Evolutionary conservation across 1,140 invertebrate species (phyloP).

Genomic region (Achatina immaculata): DNA sequence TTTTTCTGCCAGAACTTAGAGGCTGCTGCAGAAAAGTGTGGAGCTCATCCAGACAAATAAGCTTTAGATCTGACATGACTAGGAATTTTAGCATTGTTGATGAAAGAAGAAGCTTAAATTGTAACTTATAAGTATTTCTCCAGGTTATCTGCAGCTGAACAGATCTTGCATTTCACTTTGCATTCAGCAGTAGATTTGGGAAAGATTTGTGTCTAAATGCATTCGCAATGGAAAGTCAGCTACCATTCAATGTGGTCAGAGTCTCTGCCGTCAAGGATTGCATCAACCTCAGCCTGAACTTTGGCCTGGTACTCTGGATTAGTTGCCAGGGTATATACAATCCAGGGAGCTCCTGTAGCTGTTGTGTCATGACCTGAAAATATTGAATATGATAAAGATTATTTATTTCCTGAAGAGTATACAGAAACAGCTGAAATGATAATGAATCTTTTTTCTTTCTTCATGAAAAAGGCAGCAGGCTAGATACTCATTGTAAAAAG

Average conservation of each 20-base stretch:
- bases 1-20: neutral
- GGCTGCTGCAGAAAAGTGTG: neutral
- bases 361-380: constrained; percentile 69
- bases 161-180: too few species aligned
- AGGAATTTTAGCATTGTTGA: too few species aligned
- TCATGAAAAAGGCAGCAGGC: neutral
- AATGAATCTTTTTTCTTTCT: neutral
- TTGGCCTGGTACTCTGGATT: constrained; percentile 84
- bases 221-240: too few species aligned
- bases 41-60: too few species aligned
- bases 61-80: too few species aligned
- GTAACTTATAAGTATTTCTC: too few species aligned
- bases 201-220: too few species aligned
- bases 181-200: too few species aligned
- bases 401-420: neutral
- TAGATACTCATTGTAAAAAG: neutral
- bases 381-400: constrained; percentile 43
- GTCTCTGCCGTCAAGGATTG: constrained; percentile 76
- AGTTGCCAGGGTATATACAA: constrained; percentile 82
- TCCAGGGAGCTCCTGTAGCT: constrained; percentile 78
- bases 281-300: constrained; percentile 85
- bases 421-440: neutral
- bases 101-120: too few species aligned
- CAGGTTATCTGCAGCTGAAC: too few species aligned
- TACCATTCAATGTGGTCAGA: constrained; percentile 57